These are phyloP conservation scores for Drosophila sproati DNA, from an alignment of 1,140 invertebrate genomes.

Conservation along the genomic window DNA sequence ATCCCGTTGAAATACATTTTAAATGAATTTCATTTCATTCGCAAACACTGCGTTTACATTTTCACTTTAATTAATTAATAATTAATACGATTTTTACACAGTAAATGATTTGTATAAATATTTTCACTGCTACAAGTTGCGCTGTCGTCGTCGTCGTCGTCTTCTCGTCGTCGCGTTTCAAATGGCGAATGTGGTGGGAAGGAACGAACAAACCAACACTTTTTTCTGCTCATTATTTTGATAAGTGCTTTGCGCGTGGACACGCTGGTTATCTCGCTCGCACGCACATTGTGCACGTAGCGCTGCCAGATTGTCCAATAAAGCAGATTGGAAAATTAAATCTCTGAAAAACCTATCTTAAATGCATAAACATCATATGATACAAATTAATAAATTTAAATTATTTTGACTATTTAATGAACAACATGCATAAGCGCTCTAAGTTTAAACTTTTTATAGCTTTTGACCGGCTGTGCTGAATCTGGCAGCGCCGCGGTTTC, in stretches of 20 bases:
- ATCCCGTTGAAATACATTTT: conserved; percentile 73
- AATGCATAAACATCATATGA: neutral
- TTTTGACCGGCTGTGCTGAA: conserved; percentile 6
- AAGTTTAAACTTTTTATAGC: neutral
- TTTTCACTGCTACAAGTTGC: conserved; percentile 79
- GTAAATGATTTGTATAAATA: conserved; percentile 69
- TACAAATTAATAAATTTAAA: neutral
- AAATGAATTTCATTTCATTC: conserved; percentile 65
- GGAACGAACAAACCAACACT: conserved; percentile 55
- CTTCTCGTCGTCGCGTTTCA: conserved; percentile 56
- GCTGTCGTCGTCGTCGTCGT: conserved; percentile 44
- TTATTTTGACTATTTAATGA: neutral
- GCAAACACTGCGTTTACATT: conserved; percentile 64
- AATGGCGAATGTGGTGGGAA: conserved; percentile 57
- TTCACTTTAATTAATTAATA: conserved; percentile 60
- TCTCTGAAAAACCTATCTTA: neutral
- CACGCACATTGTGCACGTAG: conserved; percentile 18
- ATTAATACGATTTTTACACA: conserved; percentile 57
- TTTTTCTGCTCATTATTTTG: conserved; percentile 62
- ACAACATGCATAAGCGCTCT: neutral
- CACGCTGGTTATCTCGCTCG: conserved; percentile 27
- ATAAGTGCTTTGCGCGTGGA: conserved; percentile 54
- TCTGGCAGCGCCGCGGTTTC: conserved; percentile 41
- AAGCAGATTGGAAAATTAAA: neutral
- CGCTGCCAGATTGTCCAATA: conserved; percentile 36